Conservation (phyloP, 1,140 invertebrate genomes). For the Scylla paramamosain region DNA sequence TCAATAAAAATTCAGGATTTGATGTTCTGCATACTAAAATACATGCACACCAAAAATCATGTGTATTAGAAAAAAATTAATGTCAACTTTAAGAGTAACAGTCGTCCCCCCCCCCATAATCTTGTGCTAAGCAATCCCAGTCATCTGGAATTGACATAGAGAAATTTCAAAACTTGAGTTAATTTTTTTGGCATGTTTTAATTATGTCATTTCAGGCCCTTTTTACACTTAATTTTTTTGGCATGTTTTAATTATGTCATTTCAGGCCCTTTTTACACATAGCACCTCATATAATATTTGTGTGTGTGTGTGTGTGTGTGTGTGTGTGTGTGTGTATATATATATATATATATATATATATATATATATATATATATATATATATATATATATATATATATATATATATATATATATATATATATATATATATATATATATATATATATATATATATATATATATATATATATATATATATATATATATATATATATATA, state of each 20-base stretch:
- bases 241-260: not conserved
- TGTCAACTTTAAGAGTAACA: too few relatives aligned
- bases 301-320: not conserved
- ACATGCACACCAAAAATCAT: too few relatives aligned
- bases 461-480: not conserved
- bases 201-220: not conserved
- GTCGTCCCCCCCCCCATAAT: too few relatives aligned
- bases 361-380: slow-evolving; percentile 26
- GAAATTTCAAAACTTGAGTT: too few relatives aligned
- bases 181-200: not conserved
- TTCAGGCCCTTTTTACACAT: not conserved
- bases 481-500: not conserved
- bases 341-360: slow-evolving; percentile 26
- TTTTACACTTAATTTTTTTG: not conserved
- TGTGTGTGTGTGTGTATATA: not conserved
- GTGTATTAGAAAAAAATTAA: too few relatives aligned
- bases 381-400: not conserved
- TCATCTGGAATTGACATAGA: too few relatives aligned
- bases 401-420: not conserved
- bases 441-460: not conserved
- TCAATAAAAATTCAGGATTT: too few relatives aligned
- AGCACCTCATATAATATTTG: not conserved
- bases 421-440: not conserved
- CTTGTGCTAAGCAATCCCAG: too few relatives aligned
- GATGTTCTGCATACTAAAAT: too few relatives aligned